Evolutionary conservation across 2,888 invertebrate genomes (phyloP).

Genomic region (Julus scanicus): DNA sequence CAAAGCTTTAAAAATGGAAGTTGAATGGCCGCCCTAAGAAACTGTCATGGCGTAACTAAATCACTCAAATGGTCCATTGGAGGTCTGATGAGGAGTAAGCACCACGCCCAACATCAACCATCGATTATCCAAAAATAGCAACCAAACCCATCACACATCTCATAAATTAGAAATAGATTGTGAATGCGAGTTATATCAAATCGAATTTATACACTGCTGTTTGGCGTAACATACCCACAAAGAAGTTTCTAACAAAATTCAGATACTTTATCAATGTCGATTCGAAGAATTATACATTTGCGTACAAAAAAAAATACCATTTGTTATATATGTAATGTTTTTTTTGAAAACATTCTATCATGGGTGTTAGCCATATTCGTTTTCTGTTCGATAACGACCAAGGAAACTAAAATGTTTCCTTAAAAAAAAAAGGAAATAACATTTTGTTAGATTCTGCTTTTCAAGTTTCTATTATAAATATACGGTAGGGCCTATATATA

Average conservation of each 20-base stretch:
- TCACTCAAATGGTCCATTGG: not conserved
- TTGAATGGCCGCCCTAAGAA: constrained; percentile 7
- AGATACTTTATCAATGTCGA: not conserved
- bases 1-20: not conserved
- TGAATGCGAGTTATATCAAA: not conserved
- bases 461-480: too few species aligned
- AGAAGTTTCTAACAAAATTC: not conserved
- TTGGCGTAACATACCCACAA: not conserved
- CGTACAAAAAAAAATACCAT: not conserved
- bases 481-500: too few species aligned
- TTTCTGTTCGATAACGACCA: too few species aligned
- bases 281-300: not conserved
- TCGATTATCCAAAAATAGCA: constrained; percentile 5
- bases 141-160: not conserved
- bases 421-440: too few species aligned
- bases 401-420: too few species aligned
- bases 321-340: not conserved
- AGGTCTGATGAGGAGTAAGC: not conserved
- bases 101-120: not conserved
- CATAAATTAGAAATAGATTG: constrained; percentile 24
- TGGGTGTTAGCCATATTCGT: too few species aligned
- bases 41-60: not conserved
- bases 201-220: not conserved
- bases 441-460: too few species aligned
- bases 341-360: too few species aligned